These are phyloP conservation scores for Oreohelix idahoensis DNA, from an alignment of 1,140 invertebrate genomes.

Conservation along the genomic window DNA sequence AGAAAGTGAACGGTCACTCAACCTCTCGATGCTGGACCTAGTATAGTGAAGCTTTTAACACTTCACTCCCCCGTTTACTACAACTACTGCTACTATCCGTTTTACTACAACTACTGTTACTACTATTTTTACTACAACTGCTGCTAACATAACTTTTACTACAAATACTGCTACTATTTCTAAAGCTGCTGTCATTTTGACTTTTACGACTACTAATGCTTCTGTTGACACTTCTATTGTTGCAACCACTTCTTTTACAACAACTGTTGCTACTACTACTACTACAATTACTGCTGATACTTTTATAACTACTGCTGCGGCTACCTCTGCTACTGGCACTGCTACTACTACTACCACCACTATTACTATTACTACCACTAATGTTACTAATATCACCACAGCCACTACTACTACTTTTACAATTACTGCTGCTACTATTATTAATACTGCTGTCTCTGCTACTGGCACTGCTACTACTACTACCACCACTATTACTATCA, in stretches of 20 bases:
- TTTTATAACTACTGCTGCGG: background rate
- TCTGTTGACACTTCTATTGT: background rate
- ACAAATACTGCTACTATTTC: background rate
- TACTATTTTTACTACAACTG: slow-evolving; percentile 3
- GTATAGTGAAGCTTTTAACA: too few relatives aligned
- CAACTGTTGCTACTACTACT: slow-evolving; percentile 3
- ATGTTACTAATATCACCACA: background rate
- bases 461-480: background rate
- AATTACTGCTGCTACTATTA: background rate
- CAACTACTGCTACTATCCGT: background rate
- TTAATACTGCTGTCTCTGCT: background rate
- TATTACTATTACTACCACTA: background rate
- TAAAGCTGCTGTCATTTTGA: background rate
- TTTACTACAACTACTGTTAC: too few relatives aligned
- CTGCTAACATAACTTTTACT: background rate
- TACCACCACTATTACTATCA: background rate
- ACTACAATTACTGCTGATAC: background rate
- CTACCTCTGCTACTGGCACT: slow-evolving; percentile 2
- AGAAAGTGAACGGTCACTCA: too few relatives aligned
- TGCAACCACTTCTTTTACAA: background rate
- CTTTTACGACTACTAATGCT: background rate
- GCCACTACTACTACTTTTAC: background rate
- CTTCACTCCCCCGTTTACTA: background rate
- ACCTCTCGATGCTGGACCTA: too few relatives aligned
- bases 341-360: slow-evolving; percentile 6